A percentile compares a stretch with the other conserved stretches of the same genome.
phyloP scores from a whole-genome alignment of 1,140 invertebrate genomes.

The Neodiprion fabricii region DNA sequence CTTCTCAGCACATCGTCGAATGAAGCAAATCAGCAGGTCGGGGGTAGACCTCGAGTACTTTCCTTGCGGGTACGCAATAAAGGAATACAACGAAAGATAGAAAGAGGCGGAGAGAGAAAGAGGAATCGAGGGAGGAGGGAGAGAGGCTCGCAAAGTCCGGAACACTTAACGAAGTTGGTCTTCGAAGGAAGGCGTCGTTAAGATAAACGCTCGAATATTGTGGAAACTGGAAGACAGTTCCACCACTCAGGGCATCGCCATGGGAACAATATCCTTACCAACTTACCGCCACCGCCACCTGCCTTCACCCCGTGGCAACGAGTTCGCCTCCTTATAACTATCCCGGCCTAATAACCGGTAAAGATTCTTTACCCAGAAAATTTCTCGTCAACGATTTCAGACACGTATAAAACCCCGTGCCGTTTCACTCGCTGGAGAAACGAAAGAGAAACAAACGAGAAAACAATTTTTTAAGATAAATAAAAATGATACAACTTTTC shows the following conservation, averaged over 20 bases:
- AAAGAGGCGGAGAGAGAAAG: neutral
- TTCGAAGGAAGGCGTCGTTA: conserved; percentile 4
- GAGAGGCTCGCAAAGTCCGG: neutral
- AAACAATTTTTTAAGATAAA: no score
- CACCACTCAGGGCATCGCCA: conserved; percentile 32
- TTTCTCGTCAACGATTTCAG: neutral
- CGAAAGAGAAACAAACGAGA: neutral
- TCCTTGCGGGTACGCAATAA: no score
- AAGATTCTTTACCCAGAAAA: neutral
- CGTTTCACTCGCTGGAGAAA: neutral
- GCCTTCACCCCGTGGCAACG: neutral
- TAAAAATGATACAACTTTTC: neutral
- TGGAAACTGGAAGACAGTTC: conserved; percentile 40
- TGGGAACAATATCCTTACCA: conserved; percentile 1
- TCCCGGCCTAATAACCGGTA: conserved; percentile 1
- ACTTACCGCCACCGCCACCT: neutral
- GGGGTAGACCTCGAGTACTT: no score
- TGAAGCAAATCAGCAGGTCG: no score
- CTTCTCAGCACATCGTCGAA: no score
- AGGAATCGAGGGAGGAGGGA: neutral
- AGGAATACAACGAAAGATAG: no score
- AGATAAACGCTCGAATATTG: conserved; percentile 24
- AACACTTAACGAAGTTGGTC: neutral
- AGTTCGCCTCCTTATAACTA: no score
- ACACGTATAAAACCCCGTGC: neutral